A percentile compares a stretch with the other conserved stretches of the same genome.
phyloP scores from a whole-genome alignment of 1,140 invertebrate species.

The Zelostemma sp. region DNA sequence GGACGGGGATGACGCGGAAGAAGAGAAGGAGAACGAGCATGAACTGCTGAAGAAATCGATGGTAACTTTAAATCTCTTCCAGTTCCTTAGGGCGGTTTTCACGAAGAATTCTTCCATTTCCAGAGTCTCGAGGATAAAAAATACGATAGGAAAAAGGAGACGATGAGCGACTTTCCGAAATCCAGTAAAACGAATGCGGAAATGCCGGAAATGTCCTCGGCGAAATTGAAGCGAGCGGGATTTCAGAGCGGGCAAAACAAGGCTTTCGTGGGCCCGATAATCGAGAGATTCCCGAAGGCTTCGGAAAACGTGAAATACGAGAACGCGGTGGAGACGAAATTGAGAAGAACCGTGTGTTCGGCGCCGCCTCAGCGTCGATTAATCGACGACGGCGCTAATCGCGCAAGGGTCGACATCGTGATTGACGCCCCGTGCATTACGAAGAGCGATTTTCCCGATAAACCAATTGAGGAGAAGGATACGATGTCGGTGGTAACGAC shows the following conservation, averaged over 20 bases:
- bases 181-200: slow-evolving; percentile 7
- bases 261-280: slow-evolving; percentile 52
- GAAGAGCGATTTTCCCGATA: slow-evolving; percentile 15
- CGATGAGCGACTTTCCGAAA: slow-evolving; percentile 8
- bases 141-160: neutral
- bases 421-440: slow-evolving; percentile 48
- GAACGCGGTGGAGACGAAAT: slow-evolving; percentile 1
- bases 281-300: slow-evolving; percentile 19
- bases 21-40: slow-evolving; percentile 19
- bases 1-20: neutral
- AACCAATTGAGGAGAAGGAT: slow-evolving; percentile 24
- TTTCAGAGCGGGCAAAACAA: slow-evolving; percentile 58
- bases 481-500: slow-evolving; percentile 12
- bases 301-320: slow-evolving; percentile 11
- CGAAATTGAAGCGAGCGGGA: slow-evolving; percentile 56
- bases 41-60: slow-evolving; percentile 12
- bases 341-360: slow-evolving; percentile 50
- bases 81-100: too few species aligned
- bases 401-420: slow-evolving; percentile 52
- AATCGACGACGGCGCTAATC: slow-evolving; percentile 20
- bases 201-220: slow-evolving; percentile 35
- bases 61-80: too few species aligned
- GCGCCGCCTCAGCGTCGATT: slow-evolving; percentile 53
- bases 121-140: slow-evolving; percentile 10
- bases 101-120: too few species aligned